Evolutionary conservation across 2,797 vertebrate species (phyloP).

Genomic region (Protonibea diacanthus): DNA sequence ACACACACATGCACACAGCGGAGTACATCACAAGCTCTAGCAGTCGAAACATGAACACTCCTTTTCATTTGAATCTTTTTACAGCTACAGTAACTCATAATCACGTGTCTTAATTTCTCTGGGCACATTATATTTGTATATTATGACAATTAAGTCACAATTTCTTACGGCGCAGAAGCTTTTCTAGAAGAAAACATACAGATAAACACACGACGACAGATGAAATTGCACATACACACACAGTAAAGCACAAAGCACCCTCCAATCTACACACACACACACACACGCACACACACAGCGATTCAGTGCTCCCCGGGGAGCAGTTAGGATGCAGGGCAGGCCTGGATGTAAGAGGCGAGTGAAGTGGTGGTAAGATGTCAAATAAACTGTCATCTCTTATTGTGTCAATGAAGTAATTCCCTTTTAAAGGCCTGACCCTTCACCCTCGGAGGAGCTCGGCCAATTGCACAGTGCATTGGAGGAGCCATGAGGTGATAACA

Average conservation of each 20-base stretch:
- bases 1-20: slow-evolving; percentile 31
- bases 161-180: neutral
- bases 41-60: neutral
- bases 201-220: slow-evolving; percentile 17
- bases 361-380: slow-evolving; percentile 81
- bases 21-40: neutral
- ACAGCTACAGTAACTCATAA: neutral
- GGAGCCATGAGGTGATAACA: slow-evolving; percentile 77
- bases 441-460: slow-evolving; percentile 69
- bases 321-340: slow-evolving; percentile 80
- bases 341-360: slow-evolving; percentile 74
- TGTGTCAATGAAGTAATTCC: slow-evolving; percentile 89
- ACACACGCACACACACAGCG: slow-evolving; percentile 32
- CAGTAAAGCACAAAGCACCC: slow-evolving; percentile 2
- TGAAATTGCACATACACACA: slow-evolving; percentile 11
- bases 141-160: slow-evolving; percentile 4
- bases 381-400: slow-evolving; percentile 88
- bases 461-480: slow-evolving; percentile 71
- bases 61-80: slow-evolving; percentile 1
- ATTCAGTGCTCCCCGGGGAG: slow-evolving; percentile 72
- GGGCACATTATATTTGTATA: neutral
- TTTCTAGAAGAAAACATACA: neutral
- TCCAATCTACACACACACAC: slow-evolving; percentile 12
- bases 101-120: neutral
- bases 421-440: slow-evolving; percentile 84